Percentiles rank a stretch among this genome's conserved stretches.
Conservation (phyloP, 2,888 invertebrate genomes). For the Coelopa pilipes region DNA sequence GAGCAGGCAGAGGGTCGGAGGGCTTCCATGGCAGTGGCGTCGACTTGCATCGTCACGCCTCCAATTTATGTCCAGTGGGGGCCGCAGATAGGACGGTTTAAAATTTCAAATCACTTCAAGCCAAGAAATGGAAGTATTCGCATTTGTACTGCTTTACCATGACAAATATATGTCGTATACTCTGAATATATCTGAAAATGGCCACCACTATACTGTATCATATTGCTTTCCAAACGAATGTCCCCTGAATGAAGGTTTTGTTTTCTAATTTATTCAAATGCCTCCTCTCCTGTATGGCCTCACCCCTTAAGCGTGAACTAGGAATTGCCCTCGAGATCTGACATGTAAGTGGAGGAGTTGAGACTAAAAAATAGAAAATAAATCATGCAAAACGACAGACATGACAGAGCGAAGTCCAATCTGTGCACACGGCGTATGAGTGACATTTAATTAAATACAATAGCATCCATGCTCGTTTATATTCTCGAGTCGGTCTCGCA, state of each 20-base stretch:
- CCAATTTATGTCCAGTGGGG: neutral
- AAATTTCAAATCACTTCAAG: neutral
- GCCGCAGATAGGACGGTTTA: neutral
- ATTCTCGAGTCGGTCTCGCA: neutral
- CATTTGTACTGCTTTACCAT: neutral
- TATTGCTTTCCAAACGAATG: no score
- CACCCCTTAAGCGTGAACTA: no score
- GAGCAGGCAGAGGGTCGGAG: neutral
- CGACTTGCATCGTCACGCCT: neutral
- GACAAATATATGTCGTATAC: neutral
- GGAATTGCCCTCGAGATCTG: neutral
- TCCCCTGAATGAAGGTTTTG: no score
- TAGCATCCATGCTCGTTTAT: neutral
- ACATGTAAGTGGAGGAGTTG: neutral
- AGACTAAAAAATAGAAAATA: neutral
- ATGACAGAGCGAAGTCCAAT: neutral
- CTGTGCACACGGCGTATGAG: constrained; percentile 15
- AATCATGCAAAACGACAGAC: neutral
- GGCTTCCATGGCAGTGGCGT: neutral
- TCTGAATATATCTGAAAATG: no score
- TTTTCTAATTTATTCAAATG: neutral
- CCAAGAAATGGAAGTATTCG: neutral
- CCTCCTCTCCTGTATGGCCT: neutral
- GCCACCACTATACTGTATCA: no score
- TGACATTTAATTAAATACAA: constrained; percentile 20